Evolutionary conservation across 2,113 vertebrate genomes (phyloP).

Genomic region (Petroica traversi): DNA sequence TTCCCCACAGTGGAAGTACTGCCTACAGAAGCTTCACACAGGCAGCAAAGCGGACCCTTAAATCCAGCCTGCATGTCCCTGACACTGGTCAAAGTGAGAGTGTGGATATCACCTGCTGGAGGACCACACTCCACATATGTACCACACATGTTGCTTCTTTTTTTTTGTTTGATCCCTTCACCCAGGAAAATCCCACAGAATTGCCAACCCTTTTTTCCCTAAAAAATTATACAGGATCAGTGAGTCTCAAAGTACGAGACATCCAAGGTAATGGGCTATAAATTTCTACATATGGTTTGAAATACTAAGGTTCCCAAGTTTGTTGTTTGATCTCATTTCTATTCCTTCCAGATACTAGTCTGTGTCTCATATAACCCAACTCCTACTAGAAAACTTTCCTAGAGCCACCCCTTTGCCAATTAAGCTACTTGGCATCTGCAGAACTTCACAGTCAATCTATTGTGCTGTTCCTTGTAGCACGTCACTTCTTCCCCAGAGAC

Average conservation of each 20-base stretch:
- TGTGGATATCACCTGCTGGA: neutral
- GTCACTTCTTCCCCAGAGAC: neutral
- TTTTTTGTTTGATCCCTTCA: neutral
- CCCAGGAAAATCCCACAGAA: neutral
- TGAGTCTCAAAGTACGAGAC: neutral
- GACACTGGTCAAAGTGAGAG: neutral
- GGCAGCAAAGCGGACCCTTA: neutral
- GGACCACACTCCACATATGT: neutral
- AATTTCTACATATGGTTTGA: neutral
- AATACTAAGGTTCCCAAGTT: neutral
- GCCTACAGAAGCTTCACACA: too few species aligned
- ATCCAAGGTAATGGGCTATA: neutral
- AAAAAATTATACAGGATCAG: neutral
- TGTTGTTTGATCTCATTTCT: neutral
- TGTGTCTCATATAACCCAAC: neutral
- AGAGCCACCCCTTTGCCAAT: neutral
- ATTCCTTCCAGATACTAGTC: neutral
- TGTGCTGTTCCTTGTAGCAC: neutral
- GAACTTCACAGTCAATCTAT: neutral
- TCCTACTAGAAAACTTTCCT: neutral
- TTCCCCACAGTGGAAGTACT: fast-evolving
- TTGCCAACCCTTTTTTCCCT: neutral
- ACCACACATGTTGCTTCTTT: neutral
- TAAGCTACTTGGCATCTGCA: neutral
- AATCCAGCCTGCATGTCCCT: neutral